phyloP scores from a whole-genome alignment of 2,888 invertebrate genomes.

The Gnatocerus cornutus region DNA sequence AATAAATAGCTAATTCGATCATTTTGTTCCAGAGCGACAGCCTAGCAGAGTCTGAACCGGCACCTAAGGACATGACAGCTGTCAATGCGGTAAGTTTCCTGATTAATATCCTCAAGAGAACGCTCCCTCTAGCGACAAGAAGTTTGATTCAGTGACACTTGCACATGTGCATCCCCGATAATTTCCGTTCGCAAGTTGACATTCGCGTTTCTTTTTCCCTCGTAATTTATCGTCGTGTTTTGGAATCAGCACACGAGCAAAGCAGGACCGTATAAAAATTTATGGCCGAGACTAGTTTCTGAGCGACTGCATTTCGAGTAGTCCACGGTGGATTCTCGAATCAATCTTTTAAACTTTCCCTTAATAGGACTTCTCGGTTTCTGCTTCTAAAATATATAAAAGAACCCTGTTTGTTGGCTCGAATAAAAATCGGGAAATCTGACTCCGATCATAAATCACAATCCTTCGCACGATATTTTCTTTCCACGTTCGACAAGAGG shows the following conservation, averaged over 20 bases:
- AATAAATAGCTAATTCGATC: slow-evolving; percentile 52
- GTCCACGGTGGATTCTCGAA: slow-evolving; percentile 51
- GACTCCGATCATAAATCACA: slow-evolving; percentile 51
- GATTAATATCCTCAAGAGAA: slow-evolving; percentile 54
- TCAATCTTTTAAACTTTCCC: slow-evolving; percentile 57
- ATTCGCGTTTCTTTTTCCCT: not conserved
- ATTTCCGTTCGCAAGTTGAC: not conserved
- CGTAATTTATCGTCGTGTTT: slow-evolving; percentile 61
- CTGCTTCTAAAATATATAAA: slow-evolving; percentile 45
- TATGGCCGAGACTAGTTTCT: slow-evolving; percentile 57
- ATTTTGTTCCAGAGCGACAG: slow-evolving; percentile 68
- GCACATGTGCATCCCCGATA: slow-evolving; percentile 38
- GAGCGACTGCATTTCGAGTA: slow-evolving; percentile 54
- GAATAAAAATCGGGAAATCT: slow-evolving; percentile 52
- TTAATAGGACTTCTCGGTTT: slow-evolving; percentile 54
- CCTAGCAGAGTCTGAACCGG: slow-evolving; percentile 69
- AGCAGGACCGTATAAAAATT: slow-evolving; percentile 62
- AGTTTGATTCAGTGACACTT: slow-evolving; percentile 46
- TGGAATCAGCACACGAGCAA: slow-evolving; percentile 60
- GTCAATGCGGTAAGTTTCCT: slow-evolving; percentile 77
- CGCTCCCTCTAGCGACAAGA: slow-evolving; percentile 21
- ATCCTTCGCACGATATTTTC: slow-evolving; percentile 28
- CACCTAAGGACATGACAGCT: slow-evolving; percentile 76
- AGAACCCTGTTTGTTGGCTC: slow-evolving; percentile 49
- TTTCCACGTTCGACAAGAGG: slow-evolving; percentile 25